Evolutionary conservation across 2,113 vertebrate species (phyloP).

Genomic region (Neogobius melanostomus): DNA sequence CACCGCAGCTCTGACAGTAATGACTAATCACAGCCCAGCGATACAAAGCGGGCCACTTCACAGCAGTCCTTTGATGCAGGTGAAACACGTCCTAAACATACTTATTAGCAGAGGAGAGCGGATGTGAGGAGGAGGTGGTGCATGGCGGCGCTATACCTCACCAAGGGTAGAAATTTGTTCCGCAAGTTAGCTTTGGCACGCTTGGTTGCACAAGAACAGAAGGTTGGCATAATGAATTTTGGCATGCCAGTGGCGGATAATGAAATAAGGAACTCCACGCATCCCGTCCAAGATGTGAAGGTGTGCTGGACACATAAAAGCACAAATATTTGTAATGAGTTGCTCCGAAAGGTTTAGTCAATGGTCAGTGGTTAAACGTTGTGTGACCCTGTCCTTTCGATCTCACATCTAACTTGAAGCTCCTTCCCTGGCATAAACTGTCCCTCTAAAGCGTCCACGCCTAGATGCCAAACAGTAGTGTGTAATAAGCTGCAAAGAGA

Average conservation of each 20-base stretch:
- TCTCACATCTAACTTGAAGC: background rate
- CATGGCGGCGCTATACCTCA: conserved; percentile 8
- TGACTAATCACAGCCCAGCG: conserved; percentile 62
- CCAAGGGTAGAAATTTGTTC: conserved; percentile 62
- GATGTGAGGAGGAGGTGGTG: conserved; percentile 29
- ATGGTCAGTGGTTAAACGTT: background rate
- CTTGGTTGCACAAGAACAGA: conserved; percentile 68
- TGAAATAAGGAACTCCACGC: conserved; percentile 68
- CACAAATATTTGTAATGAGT: background rate
- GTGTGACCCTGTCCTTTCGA: background rate
- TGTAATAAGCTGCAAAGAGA: too few species aligned
- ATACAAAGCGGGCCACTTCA: conserved; percentile 64
- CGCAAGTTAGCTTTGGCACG: conserved; percentile 69
- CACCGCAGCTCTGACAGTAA: conserved; percentile 55
- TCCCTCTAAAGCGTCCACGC: too few species aligned
- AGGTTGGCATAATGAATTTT: conserved; percentile 75
- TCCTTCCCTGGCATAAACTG: background rate
- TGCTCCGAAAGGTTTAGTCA: background rate
- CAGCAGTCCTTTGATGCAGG: conserved; percentile 69
- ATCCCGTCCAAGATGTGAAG: conserved; percentile 50
- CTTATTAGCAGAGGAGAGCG: conserved; percentile 62
- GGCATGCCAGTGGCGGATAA: conserved; percentile 67
- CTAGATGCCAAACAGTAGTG: too few species aligned
- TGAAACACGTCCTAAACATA: conserved; percentile 71
- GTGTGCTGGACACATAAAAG: conserved; percentile 16